Base-by-base conservation (phyloP, 1,140 invertebrate species). In the Bombus soroeensis region DNA sequence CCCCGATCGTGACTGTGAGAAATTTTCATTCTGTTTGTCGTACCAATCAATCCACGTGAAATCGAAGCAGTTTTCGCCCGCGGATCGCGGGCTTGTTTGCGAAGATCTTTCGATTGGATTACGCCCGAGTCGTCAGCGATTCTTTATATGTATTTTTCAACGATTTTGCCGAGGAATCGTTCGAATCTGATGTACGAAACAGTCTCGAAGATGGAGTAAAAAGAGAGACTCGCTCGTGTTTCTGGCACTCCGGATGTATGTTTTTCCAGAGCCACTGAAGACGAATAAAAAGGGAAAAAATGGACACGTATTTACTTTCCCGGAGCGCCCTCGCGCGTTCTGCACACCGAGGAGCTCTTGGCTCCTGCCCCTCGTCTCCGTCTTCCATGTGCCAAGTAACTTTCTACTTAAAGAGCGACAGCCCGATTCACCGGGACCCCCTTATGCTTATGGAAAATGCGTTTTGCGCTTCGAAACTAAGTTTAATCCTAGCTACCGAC, bases 401-500 rank as follows among this genome's bases (percentile, higher is more conserved):
- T 85, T 85, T 85, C 78, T 74, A 85, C 83, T 85, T 85, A 85
- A 85, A 81, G 83, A 85, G 83, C 83, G 83, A 85, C 83, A 85
- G n/a, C 70, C 78, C 83, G 83, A 85, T 64, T 73, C 83, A 70
- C 41, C 32, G 5, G 57, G 28, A 53, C 15, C 39, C 70, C 83
- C 77, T 80, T 85, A 85, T 85, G 83, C 83, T 81, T 81, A 85
- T 85, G 83, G 83, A 85, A 85, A 85, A 85, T 81, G 83, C 68
- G 83, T 85, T 85, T 80, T 37, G 77, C 83, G 68, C 77, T 80
- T 80, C 77, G 12, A 62, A 81, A 85, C 83, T 82, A 86, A 87
- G 75, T 85, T 87, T 85, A 84, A 80, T 81, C 81, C 82, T 59
- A 13, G 32, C 57, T 37, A 18, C 39, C 77, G 70, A 32, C 57